Evolutionary conservation across 2,113 vertebrate genomes (phyloP).

Genomic region (Petrocephalus zakoni): DNA sequence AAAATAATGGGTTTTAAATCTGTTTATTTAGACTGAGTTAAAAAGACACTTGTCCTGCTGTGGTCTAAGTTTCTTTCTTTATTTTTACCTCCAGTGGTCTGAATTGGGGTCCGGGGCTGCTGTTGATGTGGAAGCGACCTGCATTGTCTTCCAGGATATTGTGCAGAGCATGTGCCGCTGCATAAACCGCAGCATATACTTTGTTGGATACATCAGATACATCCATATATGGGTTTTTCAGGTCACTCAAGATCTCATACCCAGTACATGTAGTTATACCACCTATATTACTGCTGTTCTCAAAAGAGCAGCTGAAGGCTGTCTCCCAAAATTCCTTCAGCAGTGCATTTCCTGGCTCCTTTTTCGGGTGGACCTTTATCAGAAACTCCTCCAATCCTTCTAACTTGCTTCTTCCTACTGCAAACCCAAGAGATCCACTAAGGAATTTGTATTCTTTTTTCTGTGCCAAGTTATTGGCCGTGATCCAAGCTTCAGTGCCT

Average conservation of each 20-base stretch:
- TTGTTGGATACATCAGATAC: slow-evolving; percentile 37
- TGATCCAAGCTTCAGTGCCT: slow-evolving; percentile 38
- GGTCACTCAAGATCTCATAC: slow-evolving; percentile 28
- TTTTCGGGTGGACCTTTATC: slow-evolving; percentile 27
- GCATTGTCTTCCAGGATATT: slow-evolving; percentile 21
- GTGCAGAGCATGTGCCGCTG: slow-evolving; percentile 37
- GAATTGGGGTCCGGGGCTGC: background rate
- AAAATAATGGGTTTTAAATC: background rate
- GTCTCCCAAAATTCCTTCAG: slow-evolving; percentile 45
- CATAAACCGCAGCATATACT: slow-evolving; percentile 43
- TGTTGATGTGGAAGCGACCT: background rate
- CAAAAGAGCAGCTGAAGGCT: slow-evolving; percentile 34
- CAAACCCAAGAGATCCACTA: slow-evolving; percentile 31
- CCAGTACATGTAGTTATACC: slow-evolving; percentile 28
- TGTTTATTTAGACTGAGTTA: background rate
- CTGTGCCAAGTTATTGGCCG: slow-evolving; percentile 23
- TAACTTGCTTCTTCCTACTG: slow-evolving; percentile 24
- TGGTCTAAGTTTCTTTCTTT: background rate
- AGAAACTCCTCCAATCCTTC: slow-evolving; percentile 34
- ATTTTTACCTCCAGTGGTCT: slow-evolving; percentile 22
- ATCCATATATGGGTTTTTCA: slow-evolving; percentile 41
- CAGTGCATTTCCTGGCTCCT: slow-evolving; percentile 19
- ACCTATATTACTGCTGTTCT: background rate
- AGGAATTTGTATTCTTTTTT: slow-evolving; percentile 29
- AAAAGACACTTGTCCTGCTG: background rate